Evolutionary conservation across 2,888 invertebrate genomes (phyloP).

Genomic region (Stenchaetothrips biformis): DNA sequence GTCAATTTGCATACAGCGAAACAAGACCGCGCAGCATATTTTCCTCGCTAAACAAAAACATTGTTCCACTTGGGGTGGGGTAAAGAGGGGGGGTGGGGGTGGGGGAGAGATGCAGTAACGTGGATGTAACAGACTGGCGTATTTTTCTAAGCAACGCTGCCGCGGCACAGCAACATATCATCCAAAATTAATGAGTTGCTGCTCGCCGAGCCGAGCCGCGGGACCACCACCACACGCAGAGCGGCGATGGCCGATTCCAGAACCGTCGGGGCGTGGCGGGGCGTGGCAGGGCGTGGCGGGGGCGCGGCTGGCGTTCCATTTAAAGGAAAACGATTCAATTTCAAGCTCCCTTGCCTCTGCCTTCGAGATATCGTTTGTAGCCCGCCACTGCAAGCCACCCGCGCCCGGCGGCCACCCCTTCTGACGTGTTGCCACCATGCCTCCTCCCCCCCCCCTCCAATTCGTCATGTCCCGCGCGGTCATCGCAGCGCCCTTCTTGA

Average conservation of each 20-base stretch:
- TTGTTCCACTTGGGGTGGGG: too few species aligned
- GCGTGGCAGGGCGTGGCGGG: neutral
- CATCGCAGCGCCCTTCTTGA: neutral
- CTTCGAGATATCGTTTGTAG: slow-evolving; percentile 23
- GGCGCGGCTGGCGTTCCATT: slow-evolving; percentile 22
- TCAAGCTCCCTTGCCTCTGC: slow-evolving; percentile 24
- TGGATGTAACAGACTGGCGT: too few species aligned
- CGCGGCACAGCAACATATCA: neutral
- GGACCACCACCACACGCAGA: neutral
- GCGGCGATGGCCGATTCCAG: neutral
- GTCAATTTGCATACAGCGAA: too few species aligned
- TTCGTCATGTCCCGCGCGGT: neutral
- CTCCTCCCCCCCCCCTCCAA: neutral
- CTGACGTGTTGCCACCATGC: neutral
- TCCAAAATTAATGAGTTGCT: neutral
- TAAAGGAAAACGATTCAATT: slow-evolving; percentile 25
- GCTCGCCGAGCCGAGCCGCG: neutral
- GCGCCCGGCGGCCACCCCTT: neutral
- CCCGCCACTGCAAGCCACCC: neutral
- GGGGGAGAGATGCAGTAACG: too few species aligned
- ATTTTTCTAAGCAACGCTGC: too few species aligned
- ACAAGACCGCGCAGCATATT: too few species aligned
- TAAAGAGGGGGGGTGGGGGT: too few species aligned
- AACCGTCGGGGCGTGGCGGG: slow-evolving; percentile 3
- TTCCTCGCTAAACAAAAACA: too few species aligned